phyloP scores from a whole-genome alignment of 2,888 invertebrate genomes.

The Orthosia gothica region DNA sequence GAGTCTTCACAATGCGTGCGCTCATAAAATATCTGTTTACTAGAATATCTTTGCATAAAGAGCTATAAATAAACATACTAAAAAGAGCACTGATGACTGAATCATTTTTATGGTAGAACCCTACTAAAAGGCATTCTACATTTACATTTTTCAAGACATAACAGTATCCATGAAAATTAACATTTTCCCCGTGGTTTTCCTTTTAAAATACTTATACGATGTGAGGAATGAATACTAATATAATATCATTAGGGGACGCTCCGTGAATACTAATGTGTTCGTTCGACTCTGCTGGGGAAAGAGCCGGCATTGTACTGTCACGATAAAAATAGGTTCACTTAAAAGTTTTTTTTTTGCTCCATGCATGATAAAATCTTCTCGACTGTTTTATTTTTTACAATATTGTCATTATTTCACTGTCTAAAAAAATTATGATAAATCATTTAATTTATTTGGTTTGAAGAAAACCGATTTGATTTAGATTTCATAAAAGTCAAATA shows the following conservation, averaged over 20 bases:
- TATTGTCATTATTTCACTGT: too few relatives aligned
- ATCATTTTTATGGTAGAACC: not conserved
- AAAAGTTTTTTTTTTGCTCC: not conserved
- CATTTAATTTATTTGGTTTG: too few relatives aligned
- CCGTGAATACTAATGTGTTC: constrained; percentile 47
- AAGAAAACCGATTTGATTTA: too few relatives aligned
- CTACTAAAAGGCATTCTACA: not conserved
- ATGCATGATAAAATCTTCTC: too few relatives aligned
- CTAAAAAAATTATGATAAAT: too few relatives aligned
- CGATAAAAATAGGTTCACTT: not conserved
- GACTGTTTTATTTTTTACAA: too few relatives aligned
- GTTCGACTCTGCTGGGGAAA: constrained; percentile 1
- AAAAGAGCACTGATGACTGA: not conserved
- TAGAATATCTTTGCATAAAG: too few relatives aligned
- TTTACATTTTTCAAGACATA: too few relatives aligned
- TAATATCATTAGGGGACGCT: constrained; percentile 62
- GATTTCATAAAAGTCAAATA: too few relatives aligned
- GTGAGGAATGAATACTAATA: constrained; percentile 66
- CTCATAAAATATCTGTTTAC: too few relatives aligned
- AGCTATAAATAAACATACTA: too few relatives aligned
- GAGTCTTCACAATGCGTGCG: too few relatives aligned
- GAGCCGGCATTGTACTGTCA: constrained; percentile 8
- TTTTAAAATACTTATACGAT: constrained; percentile 59
- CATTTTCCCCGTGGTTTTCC: constrained; percentile 53
- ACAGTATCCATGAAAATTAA: constrained; percentile 46